Evolutionary conservation across 2,113 vertebrate genomes (phyloP).

Genomic region (Trochalopteron elliotii): DNA sequence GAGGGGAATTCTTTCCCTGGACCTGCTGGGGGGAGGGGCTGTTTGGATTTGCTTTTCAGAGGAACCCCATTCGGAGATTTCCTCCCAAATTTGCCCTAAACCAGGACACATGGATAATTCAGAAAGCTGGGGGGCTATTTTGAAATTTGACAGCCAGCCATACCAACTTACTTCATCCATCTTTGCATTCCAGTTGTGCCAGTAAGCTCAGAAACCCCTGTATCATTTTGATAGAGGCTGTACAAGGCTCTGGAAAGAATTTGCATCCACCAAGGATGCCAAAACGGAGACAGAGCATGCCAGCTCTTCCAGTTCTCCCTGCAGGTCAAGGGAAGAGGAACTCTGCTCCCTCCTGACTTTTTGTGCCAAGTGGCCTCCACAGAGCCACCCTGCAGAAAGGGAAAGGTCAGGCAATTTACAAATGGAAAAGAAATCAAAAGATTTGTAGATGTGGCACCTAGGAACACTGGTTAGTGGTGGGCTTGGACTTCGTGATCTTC

Average conservation of each 20-base stretch:
- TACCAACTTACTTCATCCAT: not conserved
- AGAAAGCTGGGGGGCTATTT: not conserved
- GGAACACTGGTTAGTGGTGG: not conserved
- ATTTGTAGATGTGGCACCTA: not conserved
- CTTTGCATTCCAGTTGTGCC: not conserved
- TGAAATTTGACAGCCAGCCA: not conserved
- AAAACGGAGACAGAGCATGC: not conserved
- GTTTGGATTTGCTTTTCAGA: too few relatives aligned
- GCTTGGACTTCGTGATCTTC: not conserved
- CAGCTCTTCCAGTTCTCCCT: not conserved
- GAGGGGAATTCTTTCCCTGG: too few relatives aligned
- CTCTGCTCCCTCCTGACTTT: not conserved
- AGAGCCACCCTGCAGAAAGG: not conserved
- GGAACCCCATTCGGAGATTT: too few relatives aligned
- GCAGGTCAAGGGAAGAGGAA: not conserved
- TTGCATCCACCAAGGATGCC: not conserved
- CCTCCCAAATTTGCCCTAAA: too few relatives aligned
- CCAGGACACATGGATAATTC: not conserved
- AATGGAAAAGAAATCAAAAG: not conserved
- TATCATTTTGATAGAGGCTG: not conserved
- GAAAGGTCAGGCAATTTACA: accelerated
- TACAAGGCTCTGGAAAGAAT: not conserved
- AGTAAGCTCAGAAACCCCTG: not conserved
- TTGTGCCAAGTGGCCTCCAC: not conserved
- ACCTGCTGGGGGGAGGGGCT: too few relatives aligned